phyloP scores from a whole-genome alignment of 2,888 invertebrate species.

The Fragum whitleyi region DNA sequence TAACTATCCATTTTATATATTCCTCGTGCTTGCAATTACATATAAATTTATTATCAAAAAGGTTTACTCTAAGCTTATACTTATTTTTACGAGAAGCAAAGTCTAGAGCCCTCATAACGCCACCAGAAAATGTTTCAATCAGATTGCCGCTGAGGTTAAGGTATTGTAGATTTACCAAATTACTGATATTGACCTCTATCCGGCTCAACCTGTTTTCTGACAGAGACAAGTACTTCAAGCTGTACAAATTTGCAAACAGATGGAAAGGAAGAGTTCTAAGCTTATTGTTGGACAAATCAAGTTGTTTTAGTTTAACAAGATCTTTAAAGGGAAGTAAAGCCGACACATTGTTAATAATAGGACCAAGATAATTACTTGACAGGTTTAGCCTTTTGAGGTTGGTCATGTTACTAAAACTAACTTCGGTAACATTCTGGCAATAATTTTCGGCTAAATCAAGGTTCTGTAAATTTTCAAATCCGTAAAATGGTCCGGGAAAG shows the following conservation, averaged over 20 bases:
- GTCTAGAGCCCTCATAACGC: not conserved
- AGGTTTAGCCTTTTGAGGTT: not conserved
- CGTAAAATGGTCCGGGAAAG: not conserved
- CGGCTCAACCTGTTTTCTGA: slow-evolving; percentile 9
- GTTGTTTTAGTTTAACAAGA: not conserved
- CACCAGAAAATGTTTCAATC: not conserved
- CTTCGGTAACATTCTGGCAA: slow-evolving; percentile 5
- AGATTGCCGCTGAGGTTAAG: slow-evolving; percentile 1
- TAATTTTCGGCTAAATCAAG: slow-evolving; percentile 21
- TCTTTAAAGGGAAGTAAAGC: not conserved
- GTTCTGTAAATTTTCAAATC: not conserved
- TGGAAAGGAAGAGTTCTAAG: not conserved
- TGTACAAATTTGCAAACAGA: not conserved
- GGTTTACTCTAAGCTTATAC: not conserved
- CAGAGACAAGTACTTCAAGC: not conserved
- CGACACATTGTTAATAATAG: not conserved
- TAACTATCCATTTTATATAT: not conserved
- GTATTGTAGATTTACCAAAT: not conserved
- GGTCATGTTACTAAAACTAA: slow-evolving; percentile 12
- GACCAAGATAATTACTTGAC: slow-evolving; percentile 3
- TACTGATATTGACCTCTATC: not conserved
- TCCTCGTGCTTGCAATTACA: slow-evolving; percentile 7
- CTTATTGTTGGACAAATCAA: slow-evolving; percentile 14
- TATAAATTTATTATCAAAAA: not conserved
- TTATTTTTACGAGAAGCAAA: not conserved